Evolutionary conservation across 2,797 vertebrate species (phyloP), one percentile per base, ranked within the genome.

Genomic region (Pseudochirops corinnae): DNA sequence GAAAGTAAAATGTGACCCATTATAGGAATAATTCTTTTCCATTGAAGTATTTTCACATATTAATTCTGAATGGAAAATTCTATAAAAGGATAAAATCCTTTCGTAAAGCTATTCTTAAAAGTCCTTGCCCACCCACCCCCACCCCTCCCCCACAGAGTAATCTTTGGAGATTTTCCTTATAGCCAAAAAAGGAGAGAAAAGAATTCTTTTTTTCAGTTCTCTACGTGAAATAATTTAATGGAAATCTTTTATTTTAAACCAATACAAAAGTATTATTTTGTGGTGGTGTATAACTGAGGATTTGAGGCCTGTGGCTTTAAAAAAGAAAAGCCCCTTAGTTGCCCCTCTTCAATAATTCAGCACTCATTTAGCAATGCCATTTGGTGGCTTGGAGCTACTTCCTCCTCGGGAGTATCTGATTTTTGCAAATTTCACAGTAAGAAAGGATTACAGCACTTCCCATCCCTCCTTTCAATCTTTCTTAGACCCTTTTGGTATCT

Each of bases 401-500:
- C 60, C 93, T 93, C 97, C 92, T 95, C 6, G 33, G 60, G n/a
- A 46, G 55, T 94, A 97, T 95, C 96, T 96, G 95, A 97, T 96
- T 95, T 95, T 95, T 92, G 93, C 94, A 97, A 96, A 97, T 94
- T 94, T 93, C 92, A 95, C 39, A 28, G 96, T n/a, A 96, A 96
- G 96, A 97, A 39, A 94, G 96, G 96, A 97, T 96, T 93, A 94
- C 58, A 91, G 67, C 53, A 55, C 90, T 82, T 82, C 93, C 93
- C 87, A 95, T 92, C 96, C 96, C 55, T 60, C 93, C 91, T 96
- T 95, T 93, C 58, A 13, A 90, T 94, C 95, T 95, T 93, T 96
- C 94, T 97, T 92, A 94, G 97, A 91, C 7, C 93, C 92, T 97
- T 53, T 95, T 95, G 97, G 94, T 94, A 94, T 94, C 90, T 90